Evolutionary conservation across 2,797 vertebrate species (phyloP), one percentile per base, ranked within the genome.

Genomic region (Centroberyx gerrardi): DNA sequence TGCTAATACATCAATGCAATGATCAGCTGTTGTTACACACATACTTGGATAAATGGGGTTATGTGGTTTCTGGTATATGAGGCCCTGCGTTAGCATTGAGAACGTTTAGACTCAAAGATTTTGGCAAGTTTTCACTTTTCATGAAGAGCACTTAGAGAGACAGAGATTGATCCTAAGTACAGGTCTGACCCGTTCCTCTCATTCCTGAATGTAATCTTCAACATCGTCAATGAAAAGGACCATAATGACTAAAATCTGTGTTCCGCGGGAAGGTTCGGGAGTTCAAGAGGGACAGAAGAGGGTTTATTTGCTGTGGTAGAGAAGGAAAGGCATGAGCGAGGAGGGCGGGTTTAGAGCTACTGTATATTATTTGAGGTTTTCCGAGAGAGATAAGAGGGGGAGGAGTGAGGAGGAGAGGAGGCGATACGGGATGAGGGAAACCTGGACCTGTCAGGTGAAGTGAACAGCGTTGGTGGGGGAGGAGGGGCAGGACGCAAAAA

Each of bases 21-120:
- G 27, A 69, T 78, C 59, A 82, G 74, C 73, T 69, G 71, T 65
- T 84, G 64, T 80, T 76, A 58, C 72, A 86, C 17, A 78, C 77
- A 64, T 44, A 85, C 68, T 85, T 75, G 77, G 79, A 85, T 90
- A 74, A 90, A 54, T 18, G 88, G 90, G 82, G 86, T 95, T 93
- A 93, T 82, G 92, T 92, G 92, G 92, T 78, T 90, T 89, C 82
- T 92, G 90, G 75, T 78, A 87, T 83, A 80, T 8, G 92, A 94
- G 90, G 92, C 92, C 72, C 82, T 94, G 17, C 17, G 87, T 92
- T 94, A 93, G 93, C 72, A 74, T 82, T 77, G 85, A 88, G 74
- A 73, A 90, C 80, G 94, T 94, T 92, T 92, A 92, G 81, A 91
- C 73, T 81, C 69, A 93, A 33, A 56, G 69, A 90, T 92, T 93